These are phyloP conservation scores for Neoascia interrupta DNA, from an alignment of 2,888 invertebrate species.

Conservation along the genomic window DNA sequence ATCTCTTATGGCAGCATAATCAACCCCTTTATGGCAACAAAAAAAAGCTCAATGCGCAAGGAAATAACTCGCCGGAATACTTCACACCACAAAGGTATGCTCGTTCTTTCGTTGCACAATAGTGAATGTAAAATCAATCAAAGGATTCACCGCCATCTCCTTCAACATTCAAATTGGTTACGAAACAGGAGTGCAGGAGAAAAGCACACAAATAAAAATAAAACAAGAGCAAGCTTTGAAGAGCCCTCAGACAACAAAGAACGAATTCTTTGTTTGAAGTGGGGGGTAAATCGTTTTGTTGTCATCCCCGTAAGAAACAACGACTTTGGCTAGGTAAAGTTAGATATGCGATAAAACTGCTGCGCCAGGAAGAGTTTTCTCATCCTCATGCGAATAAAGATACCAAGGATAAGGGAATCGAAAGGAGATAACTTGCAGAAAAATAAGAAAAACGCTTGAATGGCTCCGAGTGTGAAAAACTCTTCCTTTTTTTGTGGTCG, in stretches of 20 bases:
- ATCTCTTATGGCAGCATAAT: slow-evolving; percentile 21
- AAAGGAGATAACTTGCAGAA: slow-evolving; percentile 10
- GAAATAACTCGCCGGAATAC: slow-evolving; percentile 4
- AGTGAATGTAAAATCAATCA: slow-evolving; percentile 57
- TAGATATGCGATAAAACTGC: slow-evolving; percentile 16
- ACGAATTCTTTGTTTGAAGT: slow-evolving; percentile 52
- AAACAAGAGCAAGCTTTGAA: slow-evolving; percentile 28
- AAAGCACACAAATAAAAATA: neutral
- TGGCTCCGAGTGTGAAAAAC: neutral
- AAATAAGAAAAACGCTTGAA: neutral
- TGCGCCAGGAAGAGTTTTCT: neutral
- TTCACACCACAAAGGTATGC: slow-evolving; percentile 39
- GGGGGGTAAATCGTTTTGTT: slow-evolving; percentile 54
- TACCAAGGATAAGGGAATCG: neutral
- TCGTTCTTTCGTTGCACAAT: slow-evolving; percentile 14
- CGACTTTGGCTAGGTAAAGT: neutral
- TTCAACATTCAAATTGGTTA: slow-evolving; percentile 62
- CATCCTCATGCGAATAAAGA: slow-evolving; percentile 37
- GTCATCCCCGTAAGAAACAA: slow-evolving; percentile 22
- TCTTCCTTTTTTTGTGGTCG: neutral
- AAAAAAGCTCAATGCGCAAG: neutral
- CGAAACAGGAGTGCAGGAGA: slow-evolving; percentile 12
- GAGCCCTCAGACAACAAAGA: slow-evolving; percentile 56
- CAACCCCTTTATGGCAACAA: neutral
- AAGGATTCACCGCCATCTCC: slow-evolving; percentile 54